Conservation (phyloP, 2,797 vertebrate species). For the Eulemur coronatus region DNA sequence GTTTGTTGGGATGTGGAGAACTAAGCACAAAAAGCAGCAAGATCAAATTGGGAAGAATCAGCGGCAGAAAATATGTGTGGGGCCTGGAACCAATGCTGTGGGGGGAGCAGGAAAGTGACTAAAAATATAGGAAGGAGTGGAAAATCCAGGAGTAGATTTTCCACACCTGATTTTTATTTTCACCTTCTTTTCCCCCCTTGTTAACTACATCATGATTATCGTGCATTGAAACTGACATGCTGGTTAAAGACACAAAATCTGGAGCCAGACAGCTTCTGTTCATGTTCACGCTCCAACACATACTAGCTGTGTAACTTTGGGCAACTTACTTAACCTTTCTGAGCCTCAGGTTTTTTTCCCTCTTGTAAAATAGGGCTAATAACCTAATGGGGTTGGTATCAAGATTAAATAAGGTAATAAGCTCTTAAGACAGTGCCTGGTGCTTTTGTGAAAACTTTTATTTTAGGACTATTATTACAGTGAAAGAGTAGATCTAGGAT, state of each 20-base stretch:
- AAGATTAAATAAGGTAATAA: not conserved
- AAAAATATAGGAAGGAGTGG: not conserved
- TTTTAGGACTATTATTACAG: not conserved
- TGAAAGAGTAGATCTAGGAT: not conserved
- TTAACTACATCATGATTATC: not conserved
- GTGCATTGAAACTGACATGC: not conserved
- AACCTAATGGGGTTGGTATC: not conserved
- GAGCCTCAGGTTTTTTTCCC: not conserved
- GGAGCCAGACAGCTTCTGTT: not conserved
- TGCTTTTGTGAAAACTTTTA: not conserved
- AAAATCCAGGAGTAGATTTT: not conserved
- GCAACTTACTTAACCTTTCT: not conserved
- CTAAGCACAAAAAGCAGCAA: not conserved
- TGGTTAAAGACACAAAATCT: not conserved
- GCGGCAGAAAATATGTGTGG: not conserved
- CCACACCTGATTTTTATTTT: not conserved
- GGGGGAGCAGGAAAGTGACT: not conserved
- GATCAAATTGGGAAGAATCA: not conserved
- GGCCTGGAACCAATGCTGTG: not conserved
- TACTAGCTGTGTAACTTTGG: not conserved
- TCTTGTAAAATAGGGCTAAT: not conserved
- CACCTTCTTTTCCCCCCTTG: fast-evolving
- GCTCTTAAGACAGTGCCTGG: not conserved
- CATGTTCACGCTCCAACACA: not conserved
- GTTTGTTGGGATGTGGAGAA: not conserved